A percentile compares a stretch with the other conserved stretches of the same genome.
Conservation (phyloP, 2,113 vertebrate species). For the Plectropomus leopardus region DNA sequence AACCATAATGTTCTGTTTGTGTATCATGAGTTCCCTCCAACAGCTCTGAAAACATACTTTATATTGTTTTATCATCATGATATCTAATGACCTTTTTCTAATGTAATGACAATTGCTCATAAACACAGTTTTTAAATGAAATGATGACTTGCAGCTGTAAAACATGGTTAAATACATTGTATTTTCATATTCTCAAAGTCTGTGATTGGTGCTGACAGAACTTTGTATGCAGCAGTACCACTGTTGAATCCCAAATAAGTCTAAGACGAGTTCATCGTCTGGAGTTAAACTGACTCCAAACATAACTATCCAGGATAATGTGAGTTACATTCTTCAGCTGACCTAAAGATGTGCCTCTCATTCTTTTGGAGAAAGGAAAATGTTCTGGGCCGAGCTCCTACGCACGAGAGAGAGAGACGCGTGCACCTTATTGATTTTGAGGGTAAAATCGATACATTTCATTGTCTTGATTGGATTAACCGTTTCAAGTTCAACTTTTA, state of each 20-base stretch:
- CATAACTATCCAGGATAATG: no score
- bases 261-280: not conserved
- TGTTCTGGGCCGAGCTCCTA: not conserved
- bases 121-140: not conserved
- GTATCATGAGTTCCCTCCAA: not conserved
- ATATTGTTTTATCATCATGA: not conserved
- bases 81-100: not conserved
- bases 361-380: constrained; percentile 48
- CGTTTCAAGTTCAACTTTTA: constrained; percentile 79
- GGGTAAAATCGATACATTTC: constrained; percentile 78
- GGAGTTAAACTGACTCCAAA: not conserved
- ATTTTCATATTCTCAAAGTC: not conserved
- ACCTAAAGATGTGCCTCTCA: not conserved
- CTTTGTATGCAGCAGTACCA: not conserved
- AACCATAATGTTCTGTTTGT: not conserved
- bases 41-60: not conserved
- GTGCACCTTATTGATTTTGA: constrained; percentile 79
- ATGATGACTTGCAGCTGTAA: not conserved
- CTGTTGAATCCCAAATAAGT: not conserved
- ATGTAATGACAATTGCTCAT: not conserved
- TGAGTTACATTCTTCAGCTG: not conserved
- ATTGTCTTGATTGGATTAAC: constrained; percentile 84
- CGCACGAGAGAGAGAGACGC: constrained; percentile 24
- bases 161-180: not conserved
- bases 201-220: not conserved